These are phyloP conservation scores for Heteronetta atricapilla DNA, from an alignment of 2,113 vertebrate genomes.

Conservation along the genomic window DNA sequence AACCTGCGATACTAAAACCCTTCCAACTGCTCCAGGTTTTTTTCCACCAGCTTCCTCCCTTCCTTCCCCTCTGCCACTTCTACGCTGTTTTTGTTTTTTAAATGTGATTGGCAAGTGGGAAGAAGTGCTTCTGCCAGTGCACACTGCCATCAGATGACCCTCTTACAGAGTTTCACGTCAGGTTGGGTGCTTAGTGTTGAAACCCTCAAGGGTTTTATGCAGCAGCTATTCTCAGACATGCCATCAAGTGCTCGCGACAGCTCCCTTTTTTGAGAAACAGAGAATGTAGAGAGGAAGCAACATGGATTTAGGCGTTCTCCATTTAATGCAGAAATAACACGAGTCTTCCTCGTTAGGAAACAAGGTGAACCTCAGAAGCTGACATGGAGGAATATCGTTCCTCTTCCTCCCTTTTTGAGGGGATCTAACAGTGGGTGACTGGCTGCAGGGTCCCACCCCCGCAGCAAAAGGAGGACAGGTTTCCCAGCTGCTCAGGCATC, in stretches of 20 bases:
- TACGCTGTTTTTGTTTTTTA: background rate
- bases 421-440: background rate
- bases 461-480: background rate
- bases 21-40: background rate
- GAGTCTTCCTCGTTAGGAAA: background rate
- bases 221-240: background rate
- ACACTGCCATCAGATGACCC: background rate
- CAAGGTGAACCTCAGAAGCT: background rate
- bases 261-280: background rate
- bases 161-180: background rate
- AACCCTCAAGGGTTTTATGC: background rate
- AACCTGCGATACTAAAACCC: background rate
- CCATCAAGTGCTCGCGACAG: background rate
- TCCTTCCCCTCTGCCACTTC: background rate
- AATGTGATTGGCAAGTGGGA: background rate
- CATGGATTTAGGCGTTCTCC: background rate
- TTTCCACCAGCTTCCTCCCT: background rate
- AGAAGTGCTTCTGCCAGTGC: background rate
- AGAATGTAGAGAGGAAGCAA: accelerated
- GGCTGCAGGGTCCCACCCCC: background rate
- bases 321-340: background rate
- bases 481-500: accelerated
- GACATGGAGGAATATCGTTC: background rate
- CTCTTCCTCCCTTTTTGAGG: background rate
- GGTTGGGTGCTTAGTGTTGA: background rate